Evolutionary conservation across 2,797 vertebrate species (phyloP).

Genomic region (Knipowitschia caucasica): DNA sequence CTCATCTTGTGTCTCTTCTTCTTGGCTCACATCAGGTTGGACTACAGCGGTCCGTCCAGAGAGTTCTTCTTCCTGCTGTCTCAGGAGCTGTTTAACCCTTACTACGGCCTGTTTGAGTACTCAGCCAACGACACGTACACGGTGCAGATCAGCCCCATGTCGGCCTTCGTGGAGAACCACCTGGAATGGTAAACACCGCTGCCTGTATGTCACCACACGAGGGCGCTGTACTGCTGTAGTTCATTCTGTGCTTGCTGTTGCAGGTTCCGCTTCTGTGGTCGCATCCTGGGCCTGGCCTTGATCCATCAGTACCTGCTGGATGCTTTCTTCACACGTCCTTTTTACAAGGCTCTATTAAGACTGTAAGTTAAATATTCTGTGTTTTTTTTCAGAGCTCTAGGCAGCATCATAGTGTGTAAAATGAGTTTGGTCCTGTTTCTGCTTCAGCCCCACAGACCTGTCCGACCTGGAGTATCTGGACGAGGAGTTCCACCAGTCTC

Average conservation of each 20-base stretch:
- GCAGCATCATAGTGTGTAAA: no score
- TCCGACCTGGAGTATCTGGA: slow-evolving; percentile 96
- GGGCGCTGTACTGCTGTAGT: no score
- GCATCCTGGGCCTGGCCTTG: slow-evolving; percentile 93
- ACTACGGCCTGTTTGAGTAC: slow-evolving; percentile 98
- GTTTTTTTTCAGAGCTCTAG: no score
- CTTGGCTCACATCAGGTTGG: slow-evolving; percentile 73
- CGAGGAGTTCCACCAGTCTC: slow-evolving; percentile 96
- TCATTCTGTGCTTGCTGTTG: background rate
- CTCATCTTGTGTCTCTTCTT: background rate
- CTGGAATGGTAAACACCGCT: slow-evolving; percentile 86
- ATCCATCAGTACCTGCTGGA: slow-evolving; percentile 97
- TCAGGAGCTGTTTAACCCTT: slow-evolving; percentile 97
- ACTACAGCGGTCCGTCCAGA: slow-evolving; percentile 94
- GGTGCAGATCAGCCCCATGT: slow-evolving; percentile 98
- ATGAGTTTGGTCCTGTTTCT: background rate
- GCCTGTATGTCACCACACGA: background rate
- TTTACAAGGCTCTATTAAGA: slow-evolving; percentile 94
- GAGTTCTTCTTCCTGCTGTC: slow-evolving; percentile 98
- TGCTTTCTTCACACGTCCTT: slow-evolving; percentile 84
- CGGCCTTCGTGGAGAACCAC: slow-evolving; percentile 96
- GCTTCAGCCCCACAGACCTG: slow-evolving; percentile 85
- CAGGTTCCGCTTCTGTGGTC: slow-evolving; percentile 97
- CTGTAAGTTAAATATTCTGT: slow-evolving; percentile 79
- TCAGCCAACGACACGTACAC: slow-evolving; percentile 97